A percentile compares a stretch with the other conserved stretches of the same genome.
Conservation (phyloP, 2,797 vertebrate species). For the Myioborus miniatus region DNA sequence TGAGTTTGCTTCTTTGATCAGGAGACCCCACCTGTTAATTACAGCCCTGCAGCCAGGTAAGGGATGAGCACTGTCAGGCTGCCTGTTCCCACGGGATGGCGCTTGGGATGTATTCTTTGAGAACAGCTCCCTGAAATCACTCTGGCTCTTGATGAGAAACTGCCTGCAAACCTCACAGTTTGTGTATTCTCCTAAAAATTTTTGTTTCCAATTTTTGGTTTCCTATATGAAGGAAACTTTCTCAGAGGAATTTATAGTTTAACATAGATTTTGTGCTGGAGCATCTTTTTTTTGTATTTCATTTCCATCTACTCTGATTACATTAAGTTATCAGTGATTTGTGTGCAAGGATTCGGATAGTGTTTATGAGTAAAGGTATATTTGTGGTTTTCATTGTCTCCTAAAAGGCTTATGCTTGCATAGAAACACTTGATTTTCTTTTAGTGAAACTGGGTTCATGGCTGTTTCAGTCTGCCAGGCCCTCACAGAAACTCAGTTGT, state of each 20-base stretch:
- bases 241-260: neutral
- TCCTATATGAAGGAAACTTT: neutral
- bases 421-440: neutral
- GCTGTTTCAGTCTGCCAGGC: neutral
- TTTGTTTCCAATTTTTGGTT: neutral
- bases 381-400: neutral
- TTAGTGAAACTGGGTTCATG: neutral
- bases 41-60: neutral
- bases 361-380: neutral
- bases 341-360: neutral
- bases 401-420: neutral
- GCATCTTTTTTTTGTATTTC: neutral
- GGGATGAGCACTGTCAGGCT: neutral
- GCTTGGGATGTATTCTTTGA: neutral
- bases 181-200: neutral
- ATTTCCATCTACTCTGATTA: neutral
- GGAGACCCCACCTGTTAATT: neutral
- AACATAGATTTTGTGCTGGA: neutral
- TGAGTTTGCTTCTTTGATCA: neutral
- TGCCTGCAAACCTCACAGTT: neutral
- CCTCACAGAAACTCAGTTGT: neutral
- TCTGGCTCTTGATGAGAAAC: neutral
- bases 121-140: neutral
- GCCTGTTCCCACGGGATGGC: conserved; percentile 45
- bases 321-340: neutral